phyloP scores from a whole-genome alignment of 2,888 invertebrate species.

The Marronus borbonicus region DNA sequence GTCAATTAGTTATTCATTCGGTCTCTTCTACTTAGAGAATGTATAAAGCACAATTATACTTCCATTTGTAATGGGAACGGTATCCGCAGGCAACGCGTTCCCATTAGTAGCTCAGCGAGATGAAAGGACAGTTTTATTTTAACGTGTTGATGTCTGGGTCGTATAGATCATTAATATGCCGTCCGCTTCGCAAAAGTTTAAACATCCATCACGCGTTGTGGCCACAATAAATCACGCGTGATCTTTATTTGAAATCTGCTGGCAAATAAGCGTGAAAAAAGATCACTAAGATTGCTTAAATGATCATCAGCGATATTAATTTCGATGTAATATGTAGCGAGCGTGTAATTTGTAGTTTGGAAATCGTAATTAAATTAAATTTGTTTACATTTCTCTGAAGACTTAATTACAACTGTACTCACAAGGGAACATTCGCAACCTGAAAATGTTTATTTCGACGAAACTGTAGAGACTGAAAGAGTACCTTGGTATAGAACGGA shows the following conservation, averaged over 20 bases:
- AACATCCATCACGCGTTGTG: constrained; percentile 39
- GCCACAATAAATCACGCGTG: constrained; percentile 38
- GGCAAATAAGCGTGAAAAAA: constrained; percentile 15
- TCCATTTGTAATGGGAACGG: constrained; percentile 47
- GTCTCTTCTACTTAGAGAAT: constrained; percentile 40
- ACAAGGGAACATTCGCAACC: too few species aligned
- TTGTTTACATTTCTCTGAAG: too few species aligned
- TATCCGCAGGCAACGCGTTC: constrained; percentile 31
- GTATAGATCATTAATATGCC: constrained; percentile 43
- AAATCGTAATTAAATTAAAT: too few species aligned
- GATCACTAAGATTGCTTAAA: constrained; percentile 15
- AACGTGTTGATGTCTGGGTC: constrained; percentile 48
- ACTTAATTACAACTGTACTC: too few species aligned
- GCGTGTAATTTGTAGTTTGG: too few species aligned
- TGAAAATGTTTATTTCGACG: too few species aligned
- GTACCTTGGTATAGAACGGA: too few species aligned
- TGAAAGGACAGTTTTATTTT: constrained; percentile 48
- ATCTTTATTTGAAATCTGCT: constrained; percentile 27
- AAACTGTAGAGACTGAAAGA: too few species aligned
- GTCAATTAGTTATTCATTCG: constrained; percentile 26
- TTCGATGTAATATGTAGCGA: neutral
- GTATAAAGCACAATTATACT: constrained; percentile 49
- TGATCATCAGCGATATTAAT: neutral
- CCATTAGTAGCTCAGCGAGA: constrained; percentile 45
- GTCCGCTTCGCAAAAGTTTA: constrained; percentile 38